Conservation (phyloP, 2,797 vertebrate species). For the Nyctibius grandis region DNA sequence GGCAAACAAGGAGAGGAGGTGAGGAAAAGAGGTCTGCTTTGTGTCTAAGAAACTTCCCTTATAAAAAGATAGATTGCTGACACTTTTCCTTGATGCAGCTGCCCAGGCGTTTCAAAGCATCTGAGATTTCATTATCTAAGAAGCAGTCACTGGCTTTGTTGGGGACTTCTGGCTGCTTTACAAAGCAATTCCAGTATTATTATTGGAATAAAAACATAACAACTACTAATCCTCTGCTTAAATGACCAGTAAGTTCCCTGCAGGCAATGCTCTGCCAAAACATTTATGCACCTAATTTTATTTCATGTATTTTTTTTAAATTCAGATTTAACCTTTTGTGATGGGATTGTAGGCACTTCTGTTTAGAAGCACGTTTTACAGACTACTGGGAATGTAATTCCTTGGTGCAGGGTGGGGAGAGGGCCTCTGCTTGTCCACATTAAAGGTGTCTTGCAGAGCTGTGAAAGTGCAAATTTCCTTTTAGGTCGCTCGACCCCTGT, state of each 20-base stretch:
- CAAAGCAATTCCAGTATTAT: constrained; percentile 9
- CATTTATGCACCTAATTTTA: constrained; percentile 32
- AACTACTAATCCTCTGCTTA: constrained; percentile 23
- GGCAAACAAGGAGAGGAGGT: neutral
- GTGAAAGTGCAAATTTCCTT: neutral
- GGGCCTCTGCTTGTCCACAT: neutral
- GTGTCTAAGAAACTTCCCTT: neutral
- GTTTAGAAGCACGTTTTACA: neutral
- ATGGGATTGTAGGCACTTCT: neutral
- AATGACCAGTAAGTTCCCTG: constrained; percentile 37
- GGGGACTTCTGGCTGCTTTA: constrained; percentile 3
- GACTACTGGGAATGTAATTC: neutral
- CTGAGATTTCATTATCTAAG: neutral
- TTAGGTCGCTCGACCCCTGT: neutral
- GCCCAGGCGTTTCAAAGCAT: neutral
- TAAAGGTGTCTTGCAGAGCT: neutral
- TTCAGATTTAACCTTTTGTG: constrained; percentile 11
- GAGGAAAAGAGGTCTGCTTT: neutral
- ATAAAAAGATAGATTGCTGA: neutral
- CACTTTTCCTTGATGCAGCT: neutral
- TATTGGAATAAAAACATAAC: constrained; percentile 2
- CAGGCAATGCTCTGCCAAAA: constrained; percentile 26
- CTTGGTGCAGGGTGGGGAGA: neutral
- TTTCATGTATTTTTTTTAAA: neutral
- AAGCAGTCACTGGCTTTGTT: neutral